Evolutionary conservation across 92 coral and sea anemone genomes (phyloP), one percentile per base, ranked within the genome.

Genomic region (Hydrozoanthus gracilis): DNA sequence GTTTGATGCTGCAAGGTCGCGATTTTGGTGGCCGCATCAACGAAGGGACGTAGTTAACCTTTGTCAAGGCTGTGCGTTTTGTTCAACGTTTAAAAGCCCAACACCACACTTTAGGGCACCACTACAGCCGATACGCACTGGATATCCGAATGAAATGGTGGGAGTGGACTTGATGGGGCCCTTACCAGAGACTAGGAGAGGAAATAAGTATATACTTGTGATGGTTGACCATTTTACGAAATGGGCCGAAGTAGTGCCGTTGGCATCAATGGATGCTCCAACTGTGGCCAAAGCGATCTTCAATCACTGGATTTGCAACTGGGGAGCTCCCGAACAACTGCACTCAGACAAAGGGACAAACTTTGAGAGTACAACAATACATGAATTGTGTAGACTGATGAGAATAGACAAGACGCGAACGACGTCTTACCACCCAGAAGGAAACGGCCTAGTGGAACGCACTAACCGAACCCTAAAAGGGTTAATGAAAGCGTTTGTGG

Each of bases 81-180:
- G 87, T 49, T 49, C 83, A 27, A 72, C 86, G 0, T 69, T 80
- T 18, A 89, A 86, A 76, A 66, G 64, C 51, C 92, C 92, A 78
- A 68, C 13, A 54, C 65, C 76, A 14, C 68, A 74, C 47, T 71
- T 11, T 14, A 49, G 58, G 18, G 82, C 82, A 11, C 82, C 55
- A 49, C 71, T 85, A 5, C 76, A 71, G 44, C 75, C 58, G 70
- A 73, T 73, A 44, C 11, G 47, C 16, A 61, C 58, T 48, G 82
- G 88, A 14, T 52, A 79, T 18, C 87, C 87, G 7, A 83, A 44
- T 11, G 60, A 52, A 52, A 48, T 77, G 6, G 44, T 84, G 2
- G 82, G 78, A 2, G 62, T 70, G 11, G 80, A 84, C 45, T 70
- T 80, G 17, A 39, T 80, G 14, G 86, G 86, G 15, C 86, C 86